Percentiles rank a stretch among this genome's conserved stretches.
These are phyloP conservation scores for Chesias legatella DNA, from an alignment of 2,888 invertebrate genomes.

Conservation along the genomic window DNA sequence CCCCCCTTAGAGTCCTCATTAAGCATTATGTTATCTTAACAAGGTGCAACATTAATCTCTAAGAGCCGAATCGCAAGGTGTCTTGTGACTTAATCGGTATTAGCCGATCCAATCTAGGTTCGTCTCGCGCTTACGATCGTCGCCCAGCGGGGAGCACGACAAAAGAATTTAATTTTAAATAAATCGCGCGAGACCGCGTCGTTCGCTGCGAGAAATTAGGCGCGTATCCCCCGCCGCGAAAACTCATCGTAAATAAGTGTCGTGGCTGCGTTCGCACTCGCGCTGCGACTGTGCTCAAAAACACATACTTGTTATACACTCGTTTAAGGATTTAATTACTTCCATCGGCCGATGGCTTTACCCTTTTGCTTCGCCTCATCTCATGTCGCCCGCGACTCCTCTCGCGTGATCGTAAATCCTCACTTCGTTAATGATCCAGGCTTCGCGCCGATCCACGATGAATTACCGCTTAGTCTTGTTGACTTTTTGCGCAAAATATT, in stretches of 20 bases:
- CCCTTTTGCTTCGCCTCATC: constrained; percentile 36
- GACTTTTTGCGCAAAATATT: constrained; percentile 64
- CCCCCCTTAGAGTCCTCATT: constrained; percentile 28
- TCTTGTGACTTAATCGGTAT: constrained; percentile 68
- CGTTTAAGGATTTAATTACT: constrained; percentile 77
- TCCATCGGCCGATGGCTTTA: constrained; percentile 58
- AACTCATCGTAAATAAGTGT: constrained; percentile 77
- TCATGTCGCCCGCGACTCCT: constrained; percentile 33
- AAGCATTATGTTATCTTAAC: constrained; percentile 26
- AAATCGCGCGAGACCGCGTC: constrained; percentile 76
- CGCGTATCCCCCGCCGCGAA: constrained; percentile 74
- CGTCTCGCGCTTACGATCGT: constrained; percentile 67
- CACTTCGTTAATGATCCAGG: constrained; percentile 69
- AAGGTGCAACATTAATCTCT: constrained; percentile 41
- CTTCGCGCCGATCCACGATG: constrained; percentile 57
- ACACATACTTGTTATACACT: constrained; percentile 75
- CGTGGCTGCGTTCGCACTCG: constrained; percentile 51
- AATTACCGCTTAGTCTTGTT: constrained; percentile 70
- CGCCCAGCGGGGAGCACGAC: constrained; percentile 69
- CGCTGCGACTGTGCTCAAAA: constrained; percentile 58
- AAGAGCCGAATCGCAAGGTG: constrained; percentile 51
- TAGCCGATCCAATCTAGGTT: constrained; percentile 62
- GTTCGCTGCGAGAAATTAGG: constrained; percentile 76
- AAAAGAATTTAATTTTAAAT: constrained; percentile 74
- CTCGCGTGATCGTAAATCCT: constrained; percentile 75